Base-by-base conservation (phyloP, 2,888 invertebrate genomes). In the Dioctria rufipes region DNA sequence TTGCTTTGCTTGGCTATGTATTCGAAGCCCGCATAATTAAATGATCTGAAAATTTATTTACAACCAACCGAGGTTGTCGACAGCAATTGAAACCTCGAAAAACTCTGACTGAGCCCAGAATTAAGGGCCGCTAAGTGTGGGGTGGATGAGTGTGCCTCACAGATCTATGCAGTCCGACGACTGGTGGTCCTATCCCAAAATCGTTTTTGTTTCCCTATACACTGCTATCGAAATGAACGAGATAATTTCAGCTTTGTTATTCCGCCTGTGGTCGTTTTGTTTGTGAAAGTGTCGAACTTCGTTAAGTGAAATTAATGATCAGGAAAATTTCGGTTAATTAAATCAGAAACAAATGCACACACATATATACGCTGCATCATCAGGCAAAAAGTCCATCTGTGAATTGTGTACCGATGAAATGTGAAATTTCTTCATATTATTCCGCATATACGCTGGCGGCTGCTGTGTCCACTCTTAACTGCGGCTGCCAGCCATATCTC, bases 21-120 rank as follows among this genome's bases (percentile, higher is more conserved):
- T n/a, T n/a, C 42, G 25, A 4, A 25, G 60, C 79, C 79, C 79
- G 79, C 67, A 79, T 79, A 79, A 79, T 79, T 58, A 58, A 79
- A 79, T 79, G 60, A 79, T 79, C 79, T 60, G 67, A 79, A 79
- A 79, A 79, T 79, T 79, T 79, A 79, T 79, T 67, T 79, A 25
- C 58, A 69, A 49, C 67, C 79, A 69, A 43, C 77, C 63, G 25
- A 61, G n/a, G 40, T 37, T 25, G 63, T 39, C 63, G 61, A 58
- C 77, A 77, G 77, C 51, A 77, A 77, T 77, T 77, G 77, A 63
- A 63, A 63, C 61, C 77, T 42, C 61, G 77, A 63, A 63, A 63
- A 58, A 60, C 51, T 25, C 25, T 46, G 11, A 46, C 77, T 51
- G 42, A 63, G 63, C 37, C 46, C 63, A 5, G 25, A 77, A 77